Evolutionary conservation across 2,797 vertebrate genomes (phyloP).

Genomic region (Chloroceryle amazona): DNA sequence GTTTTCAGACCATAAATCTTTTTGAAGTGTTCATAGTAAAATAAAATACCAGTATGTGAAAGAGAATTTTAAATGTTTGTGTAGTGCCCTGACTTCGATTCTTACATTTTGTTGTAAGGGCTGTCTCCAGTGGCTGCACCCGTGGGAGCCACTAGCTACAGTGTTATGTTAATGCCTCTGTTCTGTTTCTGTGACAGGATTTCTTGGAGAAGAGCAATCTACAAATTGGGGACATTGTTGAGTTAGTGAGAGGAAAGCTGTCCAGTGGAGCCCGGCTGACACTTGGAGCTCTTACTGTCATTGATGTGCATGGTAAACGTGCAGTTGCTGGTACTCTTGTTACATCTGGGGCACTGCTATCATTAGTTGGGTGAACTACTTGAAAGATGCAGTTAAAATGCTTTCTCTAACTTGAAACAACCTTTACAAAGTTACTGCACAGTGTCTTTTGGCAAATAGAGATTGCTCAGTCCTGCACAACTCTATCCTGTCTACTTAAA

Average conservation of each 20-base stretch:
- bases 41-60: background rate
- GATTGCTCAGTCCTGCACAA: background rate
- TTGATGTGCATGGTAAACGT: slow-evolving; percentile 92
- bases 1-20: background rate
- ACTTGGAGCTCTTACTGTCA: slow-evolving; percentile 91
- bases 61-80: background rate
- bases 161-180: background rate
- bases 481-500: background rate
- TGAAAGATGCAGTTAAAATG: background rate
- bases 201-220: slow-evolving; percentile 90
- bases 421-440: background rate
- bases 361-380: background rate
- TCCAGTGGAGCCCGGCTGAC: slow-evolving; percentile 91
- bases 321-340: background rate
- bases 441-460: background rate
- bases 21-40: background rate
- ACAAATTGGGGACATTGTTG: slow-evolving; percentile 91
- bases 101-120: background rate
- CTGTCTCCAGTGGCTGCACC: background rate
- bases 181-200: slow-evolving; percentile 74
- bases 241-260: slow-evolving; percentile 92
- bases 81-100: background rate
- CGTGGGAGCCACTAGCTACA: background rate
- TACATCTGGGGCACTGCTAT: background rate
- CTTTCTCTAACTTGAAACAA: background rate